Evolutionary conservation across 2,113 vertebrate species (phyloP).

Genomic region (Stomatorhinus ivindoensis): DNA sequence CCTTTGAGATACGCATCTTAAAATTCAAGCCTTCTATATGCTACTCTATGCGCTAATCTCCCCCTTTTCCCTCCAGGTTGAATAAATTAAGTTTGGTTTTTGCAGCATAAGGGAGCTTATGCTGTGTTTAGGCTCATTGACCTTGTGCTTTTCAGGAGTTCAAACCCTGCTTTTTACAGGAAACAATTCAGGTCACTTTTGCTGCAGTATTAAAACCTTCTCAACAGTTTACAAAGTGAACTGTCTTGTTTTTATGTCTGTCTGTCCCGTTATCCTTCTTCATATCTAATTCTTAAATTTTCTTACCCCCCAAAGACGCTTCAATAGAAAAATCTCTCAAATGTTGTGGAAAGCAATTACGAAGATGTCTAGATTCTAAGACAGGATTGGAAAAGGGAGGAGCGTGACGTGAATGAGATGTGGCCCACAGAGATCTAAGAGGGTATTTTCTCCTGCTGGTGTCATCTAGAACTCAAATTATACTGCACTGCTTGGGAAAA

Average conservation of each 20-base stretch:
- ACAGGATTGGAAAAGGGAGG: background rate
- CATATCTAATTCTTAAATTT: background rate
- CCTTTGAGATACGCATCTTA: background rate
- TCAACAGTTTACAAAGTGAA: background rate
- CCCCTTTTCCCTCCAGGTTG: background rate
- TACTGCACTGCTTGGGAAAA: background rate
- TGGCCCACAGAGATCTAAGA: background rate
- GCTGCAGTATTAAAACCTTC: background rate
- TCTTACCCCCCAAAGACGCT: background rate
- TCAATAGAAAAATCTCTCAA: background rate
- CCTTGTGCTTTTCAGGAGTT: background rate
- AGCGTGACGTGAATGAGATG: background rate
- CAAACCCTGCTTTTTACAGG: background rate
- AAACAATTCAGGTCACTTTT: background rate
- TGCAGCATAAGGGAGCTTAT: background rate
- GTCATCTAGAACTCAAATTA: background rate
- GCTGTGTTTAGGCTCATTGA: background rate
- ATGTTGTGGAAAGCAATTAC: conserved; percentile 5
- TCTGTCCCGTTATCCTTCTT: background rate
- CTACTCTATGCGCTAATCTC: background rate
- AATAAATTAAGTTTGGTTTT: conserved; percentile 7
- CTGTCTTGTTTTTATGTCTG: background rate
- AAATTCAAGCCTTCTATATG: background rate
- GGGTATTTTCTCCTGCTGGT: background rate
- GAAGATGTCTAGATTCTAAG: background rate